Base-by-base conservation (phyloP, 2,113 vertebrate genomes). In the Antidorcas marsupialis region DNA sequence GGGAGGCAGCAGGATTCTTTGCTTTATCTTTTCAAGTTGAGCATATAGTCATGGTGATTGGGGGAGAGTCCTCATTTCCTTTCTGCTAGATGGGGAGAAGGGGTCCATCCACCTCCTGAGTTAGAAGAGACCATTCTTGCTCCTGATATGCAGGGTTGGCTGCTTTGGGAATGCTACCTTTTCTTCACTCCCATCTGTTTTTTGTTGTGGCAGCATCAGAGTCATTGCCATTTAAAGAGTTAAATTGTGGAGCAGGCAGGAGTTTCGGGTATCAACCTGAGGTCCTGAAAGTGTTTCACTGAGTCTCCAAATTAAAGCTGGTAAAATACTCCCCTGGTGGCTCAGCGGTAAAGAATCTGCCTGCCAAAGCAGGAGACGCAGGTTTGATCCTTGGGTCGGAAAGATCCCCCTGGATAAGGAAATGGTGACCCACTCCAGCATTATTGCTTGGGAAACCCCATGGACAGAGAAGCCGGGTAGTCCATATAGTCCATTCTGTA, bases 141-240 rank as follows among this genome's bases (percentile, higher is more conserved):
- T 59, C 23, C 17, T 85, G 78, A 36, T 25, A 19, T 2, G 1
- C 0, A 0, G 21, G 14, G 16, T 2, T 9, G 53, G 7, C 33
- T n/a, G 19, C 3, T 59, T 82, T 28, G 14, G 7, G 53, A 78
- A 76, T 11, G 21, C 36, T 19, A 50, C 36, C 13, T 47, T 67
- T 82, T 30, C 43, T 82, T 43, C 43, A 36, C 45, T 28, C 4
- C 14, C 1, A 7, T 45, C 25, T n/a, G 16, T 17, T 67, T 64
- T 74, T 47, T 21, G 33, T 30, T n/a, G n/a, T 25, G 19, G 25
- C 23, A 36, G 6, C 7, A 16, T 30, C 19, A 15, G 3, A 67
- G 23, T 52, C 95, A 2, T 6, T 23, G 43, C 5, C 78, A 27
- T 6, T 27, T 28, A 83, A 5, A 1, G 1, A 39, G 17, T 52